phyloP scores from a whole-genome alignment of 2,888 invertebrate genomes.

The Conomelus anceps region DNA sequence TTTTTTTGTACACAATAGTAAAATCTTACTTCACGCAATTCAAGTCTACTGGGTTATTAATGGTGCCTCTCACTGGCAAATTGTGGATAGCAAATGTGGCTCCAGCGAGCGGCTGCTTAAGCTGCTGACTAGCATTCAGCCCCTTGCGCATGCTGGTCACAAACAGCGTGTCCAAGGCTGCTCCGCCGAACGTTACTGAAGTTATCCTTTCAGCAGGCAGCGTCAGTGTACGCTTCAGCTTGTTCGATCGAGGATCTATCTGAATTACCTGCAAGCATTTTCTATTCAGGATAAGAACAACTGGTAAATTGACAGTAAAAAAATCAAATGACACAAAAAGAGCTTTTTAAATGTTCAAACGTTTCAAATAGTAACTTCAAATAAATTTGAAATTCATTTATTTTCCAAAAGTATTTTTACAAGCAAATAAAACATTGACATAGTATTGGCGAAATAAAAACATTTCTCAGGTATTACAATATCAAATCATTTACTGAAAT shows the following conservation, averaged over 20 bases:
- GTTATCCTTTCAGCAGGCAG: constrained; percentile 57
- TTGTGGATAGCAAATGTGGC: constrained; percentile 44
- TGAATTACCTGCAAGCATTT: constrained; percentile 50
- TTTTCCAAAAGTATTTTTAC: too few relatives aligned
- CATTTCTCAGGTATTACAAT: too few relatives aligned
- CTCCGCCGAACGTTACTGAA: constrained; percentile 64
- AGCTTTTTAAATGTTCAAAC: too few relatives aligned
- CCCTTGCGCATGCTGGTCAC: constrained; percentile 54
- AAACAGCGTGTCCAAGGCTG: constrained; percentile 55
- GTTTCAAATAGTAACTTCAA: too few relatives aligned
- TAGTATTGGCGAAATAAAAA: too few relatives aligned
- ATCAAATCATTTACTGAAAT: too few relatives aligned
- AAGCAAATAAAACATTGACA: too few relatives aligned
- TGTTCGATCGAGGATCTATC: constrained; percentile 50
- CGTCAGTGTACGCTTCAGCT: constrained; percentile 50
- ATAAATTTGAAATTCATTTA: too few relatives aligned
- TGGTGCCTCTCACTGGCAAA: constrained; percentile 43
- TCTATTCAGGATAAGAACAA: background rate
- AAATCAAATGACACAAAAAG: too few relatives aligned
- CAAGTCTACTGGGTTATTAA: constrained; percentile 7
- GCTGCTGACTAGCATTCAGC: constrained; percentile 45
- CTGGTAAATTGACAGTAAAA: too few relatives aligned
- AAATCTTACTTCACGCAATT: background rate
- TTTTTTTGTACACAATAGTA: too few relatives aligned
- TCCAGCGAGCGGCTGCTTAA: constrained; percentile 45